phyloP scores from a whole-genome alignment of 92 coral and sea anemone genomes.

The Micromussa lordhowensis region DNA sequence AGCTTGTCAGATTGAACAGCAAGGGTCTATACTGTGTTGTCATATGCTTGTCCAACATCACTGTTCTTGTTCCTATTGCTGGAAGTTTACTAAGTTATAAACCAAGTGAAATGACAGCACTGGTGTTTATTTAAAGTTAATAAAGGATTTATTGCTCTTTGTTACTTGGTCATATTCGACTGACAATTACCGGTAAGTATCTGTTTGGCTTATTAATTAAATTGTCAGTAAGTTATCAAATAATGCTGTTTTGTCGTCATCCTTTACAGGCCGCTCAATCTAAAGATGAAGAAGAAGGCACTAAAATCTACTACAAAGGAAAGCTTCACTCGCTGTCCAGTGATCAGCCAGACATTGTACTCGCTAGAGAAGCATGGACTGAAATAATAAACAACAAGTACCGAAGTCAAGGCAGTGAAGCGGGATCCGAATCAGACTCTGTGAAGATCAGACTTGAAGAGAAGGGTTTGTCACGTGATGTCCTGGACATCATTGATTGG shows the following conservation, averaged over 20 bases:
- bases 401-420: background rate
- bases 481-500: constrained; percentile 41
- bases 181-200: no score
- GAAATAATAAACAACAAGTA: constrained; percentile 33
- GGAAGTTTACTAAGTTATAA: no score
- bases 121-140: no score
- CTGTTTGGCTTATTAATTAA: no score
- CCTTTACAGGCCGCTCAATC: constrained; percentile 16
- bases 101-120: no score
- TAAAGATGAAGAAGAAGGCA: constrained; percentile 1
- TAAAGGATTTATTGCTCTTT: no score
- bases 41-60: no score
- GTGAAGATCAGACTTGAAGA: constrained; percentile 26
- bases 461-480: constrained; percentile 38
- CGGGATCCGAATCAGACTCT: background rate
- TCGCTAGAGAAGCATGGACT: constrained; percentile 45
- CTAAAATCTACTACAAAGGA: constrained; percentile 37
- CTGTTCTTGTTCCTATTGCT: no score
- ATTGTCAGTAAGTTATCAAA: no score
- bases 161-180: no score
- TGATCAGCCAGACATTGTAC: constrained; percentile 44
- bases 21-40: no score
- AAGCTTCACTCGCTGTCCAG: constrained; percentile 1
- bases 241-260: background rate
- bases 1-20: no score